These are phyloP conservation scores for Latrodectus geometricus DNA, from an alignment of 1,140 invertebrate species.

Conservation along the genomic window DNA sequence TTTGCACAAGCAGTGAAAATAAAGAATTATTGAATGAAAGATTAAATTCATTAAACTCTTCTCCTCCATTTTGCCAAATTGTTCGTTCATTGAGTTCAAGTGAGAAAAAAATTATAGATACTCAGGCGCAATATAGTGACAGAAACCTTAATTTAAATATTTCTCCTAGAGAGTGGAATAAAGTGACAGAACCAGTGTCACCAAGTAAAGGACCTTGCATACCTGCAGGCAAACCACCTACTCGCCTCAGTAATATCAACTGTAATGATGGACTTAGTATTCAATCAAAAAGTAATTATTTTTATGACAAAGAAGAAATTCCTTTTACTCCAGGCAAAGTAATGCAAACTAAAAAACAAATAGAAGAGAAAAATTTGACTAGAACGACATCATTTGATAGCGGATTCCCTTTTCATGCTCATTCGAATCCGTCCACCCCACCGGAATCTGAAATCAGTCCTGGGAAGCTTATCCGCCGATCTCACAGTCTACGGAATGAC, in stretches of 20 bases:
- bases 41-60: not conserved
- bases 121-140: not conserved
- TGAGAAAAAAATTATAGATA: conserved; percentile 3
- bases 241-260: conserved; percentile 34
- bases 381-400: conserved; percentile 63
- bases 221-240: conserved; percentile 65
- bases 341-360: conserved; percentile 78
- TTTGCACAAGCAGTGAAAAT: not conserved
- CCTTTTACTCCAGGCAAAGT: conserved; percentile 72
- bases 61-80: conserved; percentile 5
- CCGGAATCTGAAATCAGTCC: conserved; percentile 2
- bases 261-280: conserved; percentile 30
- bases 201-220: conserved; percentile 19
- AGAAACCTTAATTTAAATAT: not conserved
- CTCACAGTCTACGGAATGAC: conserved; percentile 65
- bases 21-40: conserved; percentile 11
- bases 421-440: conserved; percentile 22
- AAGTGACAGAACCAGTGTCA: conserved; percentile 8
- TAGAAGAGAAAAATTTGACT: conserved; percentile 74
- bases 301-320: conserved; percentile 76
- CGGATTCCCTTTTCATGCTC: conserved; percentile 44
- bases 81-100: not conserved
- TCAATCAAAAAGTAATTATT: conserved; percentile 22
- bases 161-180: not conserved
- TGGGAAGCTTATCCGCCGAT: conserved; percentile 59